These are phyloP conservation scores for Rhodinocichla rosea DNA, from an alignment of 2,113 vertebrate species.

Conservation along the genomic window DNA sequence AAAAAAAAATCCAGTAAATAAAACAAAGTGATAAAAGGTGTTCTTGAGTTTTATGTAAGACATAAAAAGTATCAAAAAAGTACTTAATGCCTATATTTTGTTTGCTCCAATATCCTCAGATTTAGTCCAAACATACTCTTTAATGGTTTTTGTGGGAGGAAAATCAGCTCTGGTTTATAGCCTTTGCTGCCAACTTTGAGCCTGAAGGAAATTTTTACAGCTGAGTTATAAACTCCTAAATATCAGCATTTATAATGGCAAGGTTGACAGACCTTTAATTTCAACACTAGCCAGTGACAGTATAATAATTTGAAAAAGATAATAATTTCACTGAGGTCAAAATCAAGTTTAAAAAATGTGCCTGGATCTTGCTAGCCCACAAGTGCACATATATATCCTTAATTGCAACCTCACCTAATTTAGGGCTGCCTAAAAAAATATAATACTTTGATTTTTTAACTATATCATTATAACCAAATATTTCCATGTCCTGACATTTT, in stretches of 20 bases:
- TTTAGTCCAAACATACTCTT: neutral
- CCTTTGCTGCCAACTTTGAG: constrained; percentile 4
- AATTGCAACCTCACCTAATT: constrained; percentile 22
- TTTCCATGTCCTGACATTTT: constrained; percentile 46
- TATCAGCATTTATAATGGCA: constrained; percentile 25
- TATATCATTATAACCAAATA: constrained; percentile 14
- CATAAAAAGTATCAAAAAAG: neutral
- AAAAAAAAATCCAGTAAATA: neutral
- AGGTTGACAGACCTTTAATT: constrained; percentile 32
- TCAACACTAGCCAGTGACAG: constrained; percentile 24
- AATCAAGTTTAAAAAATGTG: neutral
- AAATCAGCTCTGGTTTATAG: constrained; percentile 31
- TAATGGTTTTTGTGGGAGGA: neutral
- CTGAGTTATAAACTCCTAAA: constrained; percentile 60
- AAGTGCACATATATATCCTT: neutral
- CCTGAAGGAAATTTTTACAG: constrained; percentile 58
- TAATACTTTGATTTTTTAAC: constrained; percentile 1
- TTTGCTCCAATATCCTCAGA: neutral
- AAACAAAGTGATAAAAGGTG: neutral
- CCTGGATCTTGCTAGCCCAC: neutral
- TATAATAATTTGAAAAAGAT: constrained; percentile 40
- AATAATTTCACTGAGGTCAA: constrained; percentile 43
- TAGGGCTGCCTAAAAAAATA: neutral
- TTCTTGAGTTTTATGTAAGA: neutral
- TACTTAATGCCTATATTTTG: neutral